Evolutionary conservation across 2,888 invertebrate species (phyloP), one percentile per base, ranked within the genome.

Genomic region (Troides aeacus): DNA sequence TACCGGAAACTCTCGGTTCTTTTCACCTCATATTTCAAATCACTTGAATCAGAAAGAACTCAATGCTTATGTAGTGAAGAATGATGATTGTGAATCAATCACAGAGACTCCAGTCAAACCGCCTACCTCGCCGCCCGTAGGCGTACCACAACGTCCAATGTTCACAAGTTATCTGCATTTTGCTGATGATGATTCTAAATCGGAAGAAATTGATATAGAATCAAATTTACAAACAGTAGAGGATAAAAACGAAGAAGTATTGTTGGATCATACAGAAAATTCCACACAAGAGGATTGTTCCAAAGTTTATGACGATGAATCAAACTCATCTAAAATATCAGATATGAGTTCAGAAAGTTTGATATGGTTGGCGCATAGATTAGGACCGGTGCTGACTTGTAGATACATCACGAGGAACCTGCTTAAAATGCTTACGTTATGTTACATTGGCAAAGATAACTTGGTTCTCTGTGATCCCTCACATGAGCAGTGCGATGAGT

Each of bases 331-430:
- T 76, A 96, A 95, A 81, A 96, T 96, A 73, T 96, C 97, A 0
- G 97, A 97, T 81, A 97, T 97, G 95, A 96, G 97, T 80, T 95
- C 95, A 0, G 97, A 97, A 80, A 97, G 97, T 79, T 89, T 98
- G 1, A 95, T 97, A 72, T 99, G 99, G 99, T 83, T 99, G 71
- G 96, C 98, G 0, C 97, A 98, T 88, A 94, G 98, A 73, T 90
- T 99, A 23, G 99, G 99, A 0, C 99, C 99, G 0, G 97, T 99
- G 62, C 93, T 99, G 36, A 98, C 98, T 0, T 97, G 99, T 58
- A 95, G 97, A 76, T 96, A 97, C 89, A 93, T 99, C 42, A 97
- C 98, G 0, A 94, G 97, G 71, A 99, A 99, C 92, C 93, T 99
- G 74, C 92, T 99, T 17, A 95, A 98, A 80, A 98, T 99, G 97